Conservation (phyloP, 2,888 invertebrate species). For the Chymomyza amoena region DNA sequence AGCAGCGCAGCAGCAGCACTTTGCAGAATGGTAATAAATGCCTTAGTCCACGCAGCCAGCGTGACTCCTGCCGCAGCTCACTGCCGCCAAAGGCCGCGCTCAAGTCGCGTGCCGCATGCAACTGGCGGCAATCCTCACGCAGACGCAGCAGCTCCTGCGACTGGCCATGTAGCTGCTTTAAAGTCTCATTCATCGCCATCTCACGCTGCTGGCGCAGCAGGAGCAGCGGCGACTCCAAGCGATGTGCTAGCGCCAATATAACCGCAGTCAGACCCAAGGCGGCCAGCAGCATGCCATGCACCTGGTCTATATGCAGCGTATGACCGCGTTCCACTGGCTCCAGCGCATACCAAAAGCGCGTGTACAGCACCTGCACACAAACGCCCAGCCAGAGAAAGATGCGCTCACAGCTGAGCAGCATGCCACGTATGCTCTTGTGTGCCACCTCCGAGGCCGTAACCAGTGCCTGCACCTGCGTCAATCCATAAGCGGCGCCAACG, state of each 20-base stretch:
- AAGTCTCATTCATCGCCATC: constrained; percentile 48
- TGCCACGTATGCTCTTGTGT: constrained; percentile 69
- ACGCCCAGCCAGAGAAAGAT: constrained; percentile 75
- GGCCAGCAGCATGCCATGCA: constrained; percentile 69
- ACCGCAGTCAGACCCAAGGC: constrained; percentile 65
- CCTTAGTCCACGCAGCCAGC: constrained; percentile 28
- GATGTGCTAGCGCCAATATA: constrained; percentile 55
- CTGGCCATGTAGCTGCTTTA: constrained; percentile 55
- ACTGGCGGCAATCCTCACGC: constrained; percentile 65
- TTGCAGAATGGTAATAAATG: constrained; percentile 60
- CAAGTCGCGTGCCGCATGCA: constrained; percentile 62
- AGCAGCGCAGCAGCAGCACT: constrained; percentile 63
- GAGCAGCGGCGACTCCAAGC: constrained; percentile 67
- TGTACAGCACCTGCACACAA: constrained; percentile 67
- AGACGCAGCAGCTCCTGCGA: constrained; percentile 53
- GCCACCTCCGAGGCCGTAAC: constrained; percentile 73
- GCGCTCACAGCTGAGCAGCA: constrained; percentile 72
- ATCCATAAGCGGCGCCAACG: constrained; percentile 74
- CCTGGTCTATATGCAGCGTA: constrained; percentile 71
- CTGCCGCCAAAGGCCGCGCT: constrained; percentile 27
- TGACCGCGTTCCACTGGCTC: constrained; percentile 52
- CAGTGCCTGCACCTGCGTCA: constrained; percentile 72
- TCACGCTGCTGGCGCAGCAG: constrained; percentile 67
- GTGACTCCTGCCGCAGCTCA: constrained; percentile 36
- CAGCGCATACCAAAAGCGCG: constrained; percentile 64